phyloP scores from a whole-genome alignment of 64 coral and sea anemone genomes.

The Actinia tenebrosa region DNA sequence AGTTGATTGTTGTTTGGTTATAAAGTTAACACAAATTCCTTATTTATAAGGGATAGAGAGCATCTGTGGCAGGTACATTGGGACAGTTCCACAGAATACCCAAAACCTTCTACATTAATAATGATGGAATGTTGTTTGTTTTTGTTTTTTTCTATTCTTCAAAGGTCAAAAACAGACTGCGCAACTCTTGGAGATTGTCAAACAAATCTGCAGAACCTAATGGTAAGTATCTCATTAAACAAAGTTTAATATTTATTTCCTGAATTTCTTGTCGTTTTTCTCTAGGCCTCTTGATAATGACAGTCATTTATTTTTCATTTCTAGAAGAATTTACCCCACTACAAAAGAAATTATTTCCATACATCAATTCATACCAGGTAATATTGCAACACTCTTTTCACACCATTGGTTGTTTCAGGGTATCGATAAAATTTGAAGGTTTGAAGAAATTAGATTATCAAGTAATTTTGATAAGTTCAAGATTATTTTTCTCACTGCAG shows the following conservation, averaged over 20 bases:
- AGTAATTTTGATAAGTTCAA: not conserved
- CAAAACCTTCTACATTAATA: not conserved
- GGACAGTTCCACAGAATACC: too few species aligned
- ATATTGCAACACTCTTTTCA: not conserved
- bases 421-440: not conserved
- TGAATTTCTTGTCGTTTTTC: not conserved
- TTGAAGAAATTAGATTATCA: not conserved
- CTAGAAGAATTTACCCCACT: slow-evolving; percentile 50
- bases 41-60: too few species aligned
- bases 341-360: slow-evolving; percentile 59
- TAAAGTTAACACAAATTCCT: too few species aligned
- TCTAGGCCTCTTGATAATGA: not conserved
- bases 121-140: not conserved
- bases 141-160: not conserved
- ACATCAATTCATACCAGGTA: slow-evolving; percentile 75
- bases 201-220: slow-evolving; percentile 5
- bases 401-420: not conserved
- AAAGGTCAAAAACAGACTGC: slow-evolving; percentile 57
- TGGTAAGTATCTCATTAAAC: not conserved
- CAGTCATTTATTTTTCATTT: not conserved
- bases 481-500: slow-evolving; percentile 24
- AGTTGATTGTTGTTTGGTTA: too few species aligned
- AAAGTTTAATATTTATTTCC: not conserved
- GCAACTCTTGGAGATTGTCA: slow-evolving; percentile 35
- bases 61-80: too few species aligned